Percentiles rank a stretch among this genome's conserved stretches.
phyloP scores from a whole-genome alignment of 2,113 vertebrate genomes.

The Spilogale gracilis region DNA sequence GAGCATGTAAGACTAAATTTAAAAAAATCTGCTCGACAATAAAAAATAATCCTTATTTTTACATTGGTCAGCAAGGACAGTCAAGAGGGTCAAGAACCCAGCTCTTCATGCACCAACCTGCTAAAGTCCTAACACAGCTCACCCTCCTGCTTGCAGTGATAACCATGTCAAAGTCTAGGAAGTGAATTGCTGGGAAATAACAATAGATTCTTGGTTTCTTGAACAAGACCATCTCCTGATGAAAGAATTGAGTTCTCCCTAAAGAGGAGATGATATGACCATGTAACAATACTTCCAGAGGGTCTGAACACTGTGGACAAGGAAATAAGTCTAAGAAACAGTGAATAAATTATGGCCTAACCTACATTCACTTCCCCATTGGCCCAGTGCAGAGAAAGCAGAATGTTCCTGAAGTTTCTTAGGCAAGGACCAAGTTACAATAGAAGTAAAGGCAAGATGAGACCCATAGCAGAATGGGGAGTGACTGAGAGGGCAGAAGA shows the following conservation, averaged over 20 bases:
- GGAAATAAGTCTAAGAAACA: background rate
- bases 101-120: background rate
- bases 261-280: background rate
- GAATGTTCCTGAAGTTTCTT: background rate
- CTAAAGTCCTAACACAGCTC: background rate
- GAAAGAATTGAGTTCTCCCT: background rate
- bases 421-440: background rate
- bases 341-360: background rate
- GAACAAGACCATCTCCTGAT: background rate
- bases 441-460: background rate
- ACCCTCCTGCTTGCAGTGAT: accelerated
- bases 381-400: background rate
- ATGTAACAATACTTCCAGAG: background rate
- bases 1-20: background rate
- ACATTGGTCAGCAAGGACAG: background rate
- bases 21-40: background rate
- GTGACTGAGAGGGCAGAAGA: background rate
- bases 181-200: background rate
- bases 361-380: no score
- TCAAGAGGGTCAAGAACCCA: no score
- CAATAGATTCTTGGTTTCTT: background rate
- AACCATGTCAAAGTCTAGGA: background rate
- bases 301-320: background rate
- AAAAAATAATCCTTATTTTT: background rate
- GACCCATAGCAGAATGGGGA: background rate